These are phyloP conservation scores for Parnassius apollo DNA, from an alignment of 2,888 invertebrate genomes.

Conservation along the genomic window DNA sequence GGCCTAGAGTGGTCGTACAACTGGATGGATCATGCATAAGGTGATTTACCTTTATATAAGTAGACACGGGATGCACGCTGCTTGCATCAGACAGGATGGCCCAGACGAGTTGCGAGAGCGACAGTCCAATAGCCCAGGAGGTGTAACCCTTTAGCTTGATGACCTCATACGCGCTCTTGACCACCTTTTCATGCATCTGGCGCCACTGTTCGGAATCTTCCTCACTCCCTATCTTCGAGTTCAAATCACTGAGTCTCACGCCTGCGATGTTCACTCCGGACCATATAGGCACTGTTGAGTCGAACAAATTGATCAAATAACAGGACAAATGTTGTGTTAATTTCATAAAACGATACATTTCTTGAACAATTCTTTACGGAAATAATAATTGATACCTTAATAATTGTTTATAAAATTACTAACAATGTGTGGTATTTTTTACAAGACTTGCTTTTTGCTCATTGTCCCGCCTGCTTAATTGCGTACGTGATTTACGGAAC, in stretches of 20 bases:
- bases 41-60: constrained; percentile 84
- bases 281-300: constrained; percentile 90
- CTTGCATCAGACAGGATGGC: constrained; percentile 87
- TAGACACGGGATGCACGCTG: constrained; percentile 90
- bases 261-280: constrained; percentile 96
- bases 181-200: constrained; percentile 88
- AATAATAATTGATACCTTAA: no score
- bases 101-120: constrained; percentile 86
- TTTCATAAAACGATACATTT: no score
- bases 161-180: constrained; percentile 92
- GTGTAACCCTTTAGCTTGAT: constrained; percentile 95
- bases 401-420: no score
- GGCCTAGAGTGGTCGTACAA: no score
- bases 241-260: constrained; percentile 89
- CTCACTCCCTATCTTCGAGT: constrained; percentile 86
- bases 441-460: no score
- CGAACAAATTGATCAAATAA: no score
- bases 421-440: no score
- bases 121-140: constrained; percentile 94
- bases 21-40: no score
- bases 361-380: no score
- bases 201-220: constrained; percentile 90
- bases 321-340: no score
- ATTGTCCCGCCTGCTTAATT: no score
- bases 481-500: no score